Conservation (phyloP, 92 coral and sea anemone species). For the Galaxea fascicularis region DNA sequence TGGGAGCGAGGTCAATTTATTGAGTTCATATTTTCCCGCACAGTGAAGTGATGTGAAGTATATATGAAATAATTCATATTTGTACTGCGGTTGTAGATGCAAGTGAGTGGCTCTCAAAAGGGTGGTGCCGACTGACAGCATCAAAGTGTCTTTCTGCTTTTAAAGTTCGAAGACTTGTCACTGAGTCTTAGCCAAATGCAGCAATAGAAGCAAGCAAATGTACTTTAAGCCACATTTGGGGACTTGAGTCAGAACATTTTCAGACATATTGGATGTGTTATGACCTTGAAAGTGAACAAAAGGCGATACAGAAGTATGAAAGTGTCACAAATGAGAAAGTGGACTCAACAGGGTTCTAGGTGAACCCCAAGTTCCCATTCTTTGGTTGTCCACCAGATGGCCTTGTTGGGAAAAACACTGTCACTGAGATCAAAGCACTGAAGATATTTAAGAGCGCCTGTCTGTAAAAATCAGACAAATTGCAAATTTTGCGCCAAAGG, state of each 20-base stretch:
- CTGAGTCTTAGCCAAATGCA: slow-evolving; percentile 30
- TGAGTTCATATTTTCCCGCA: too few species aligned
- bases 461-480: too few species aligned
- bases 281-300: slow-evolving; percentile 2
- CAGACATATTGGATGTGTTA: slow-evolving; percentile 35
- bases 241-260: slow-evolving; percentile 27
- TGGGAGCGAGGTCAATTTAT: too few species aligned
- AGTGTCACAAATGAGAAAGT: slow-evolving; percentile 31
- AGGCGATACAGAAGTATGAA: background rate
- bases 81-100: too few species aligned
- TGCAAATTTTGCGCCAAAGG: too few species aligned
- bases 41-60: too few species aligned
- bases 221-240: slow-evolving; percentile 11
- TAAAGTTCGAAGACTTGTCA: slow-evolving; percentile 40
- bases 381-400: too few species aligned
- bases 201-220: slow-evolving; percentile 15
- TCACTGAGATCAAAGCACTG: slow-evolving; percentile 56
- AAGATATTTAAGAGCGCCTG: too few species aligned
- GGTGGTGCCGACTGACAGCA: slow-evolving; percentile 27
- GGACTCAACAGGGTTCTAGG: slow-evolving; percentile 52
- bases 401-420: slow-evolving; percentile 43
- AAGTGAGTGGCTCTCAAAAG: background rate
- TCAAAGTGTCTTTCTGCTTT: slow-evolving; percentile 25
- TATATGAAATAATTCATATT: too few species aligned
- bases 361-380: slow-evolving; percentile 65